A percentile compares a stretch with the other conserved stretches of the same genome.
phyloP scores from a whole-genome alignment of 2,113 vertebrate genomes.

The Nycticorax nycticorax region DNA sequence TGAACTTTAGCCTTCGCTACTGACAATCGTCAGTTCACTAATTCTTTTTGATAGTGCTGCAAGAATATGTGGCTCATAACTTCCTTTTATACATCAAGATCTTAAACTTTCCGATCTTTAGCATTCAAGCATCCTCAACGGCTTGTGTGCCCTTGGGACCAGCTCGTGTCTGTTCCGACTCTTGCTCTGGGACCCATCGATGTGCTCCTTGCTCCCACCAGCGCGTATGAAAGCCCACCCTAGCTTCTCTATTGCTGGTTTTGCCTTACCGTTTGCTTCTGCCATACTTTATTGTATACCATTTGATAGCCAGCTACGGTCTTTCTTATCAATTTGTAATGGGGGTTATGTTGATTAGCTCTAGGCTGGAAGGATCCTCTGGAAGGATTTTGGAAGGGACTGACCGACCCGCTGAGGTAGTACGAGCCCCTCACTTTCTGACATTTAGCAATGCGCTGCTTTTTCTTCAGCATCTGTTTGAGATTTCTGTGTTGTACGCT shows the following conservation, averaged over 20 bases:
- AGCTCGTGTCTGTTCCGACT: fast-evolving
- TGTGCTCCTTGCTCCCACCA: not conserved
- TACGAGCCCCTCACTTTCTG: not conserved
- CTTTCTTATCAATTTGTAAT: not conserved
- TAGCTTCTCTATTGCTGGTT: not conserved
- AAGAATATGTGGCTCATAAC: not conserved
- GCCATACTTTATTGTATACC: not conserved
- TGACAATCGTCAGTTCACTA: not conserved
- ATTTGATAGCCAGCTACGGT: not conserved
- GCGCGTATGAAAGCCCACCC: fast-evolving
- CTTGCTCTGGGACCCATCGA: fast-evolving
- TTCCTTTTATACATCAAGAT: not conserved
- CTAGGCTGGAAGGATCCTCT: too few species aligned
- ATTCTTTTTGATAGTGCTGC: not conserved
- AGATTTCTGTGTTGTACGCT: not conserved
- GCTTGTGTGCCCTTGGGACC: not conserved
- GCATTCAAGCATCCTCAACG: not conserved
- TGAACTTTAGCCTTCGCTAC: not conserved
- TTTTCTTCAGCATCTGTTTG: not conserved
- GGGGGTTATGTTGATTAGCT: not conserved
- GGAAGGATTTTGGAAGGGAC: not conserved
- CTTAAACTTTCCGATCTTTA: not conserved
- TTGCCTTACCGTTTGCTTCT: fast-evolving
- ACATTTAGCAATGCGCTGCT: not conserved
- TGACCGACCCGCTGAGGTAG: fast-evolving